Evolutionary conservation across 2,888 invertebrate species (phyloP).

Genomic region (Lycaena phlaeas): DNA sequence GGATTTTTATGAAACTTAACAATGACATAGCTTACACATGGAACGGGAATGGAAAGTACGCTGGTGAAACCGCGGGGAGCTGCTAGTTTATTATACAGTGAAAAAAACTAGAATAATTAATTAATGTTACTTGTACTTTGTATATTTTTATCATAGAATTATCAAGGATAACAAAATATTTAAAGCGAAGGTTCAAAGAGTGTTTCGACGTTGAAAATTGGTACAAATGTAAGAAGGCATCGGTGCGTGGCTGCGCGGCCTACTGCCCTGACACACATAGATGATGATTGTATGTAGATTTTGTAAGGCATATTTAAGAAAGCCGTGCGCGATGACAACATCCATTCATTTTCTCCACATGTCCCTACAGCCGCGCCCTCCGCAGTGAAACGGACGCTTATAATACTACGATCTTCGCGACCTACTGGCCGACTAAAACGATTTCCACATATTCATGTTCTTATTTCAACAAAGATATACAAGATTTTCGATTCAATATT

Average conservation of each 20-base stretch:
- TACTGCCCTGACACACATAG: constrained; percentile 65
- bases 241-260: constrained; percentile 40
- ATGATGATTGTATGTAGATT: constrained; percentile 70
- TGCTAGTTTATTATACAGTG: too few species aligned
- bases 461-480: constrained; percentile 2
- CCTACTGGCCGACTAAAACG: constrained; percentile 54
- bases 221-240: constrained; percentile 9
- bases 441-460: constrained; percentile 18
- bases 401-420: constrained; percentile 47
- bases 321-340: constrained; percentile 54
- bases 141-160: too few species aligned
- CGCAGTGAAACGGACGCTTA: constrained; percentile 57
- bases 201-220: background rate
- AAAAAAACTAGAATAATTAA: too few species aligned
- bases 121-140: too few species aligned
- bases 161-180: too few species aligned
- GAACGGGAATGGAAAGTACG: too few species aligned
- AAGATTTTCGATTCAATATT: constrained; percentile 3
- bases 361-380: constrained; percentile 32
- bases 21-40: too few species aligned
- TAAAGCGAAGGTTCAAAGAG: too few species aligned
- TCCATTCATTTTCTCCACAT: constrained; percentile 55
- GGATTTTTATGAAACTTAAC: too few species aligned
- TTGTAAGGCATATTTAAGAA: constrained; percentile 60
- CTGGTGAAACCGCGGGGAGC: too few species aligned